Evolutionary conservation across 2,888 invertebrate species (phyloP), one percentile per base, ranked within the genome.

Genomic region (Xestia rhomboidea): DNA sequence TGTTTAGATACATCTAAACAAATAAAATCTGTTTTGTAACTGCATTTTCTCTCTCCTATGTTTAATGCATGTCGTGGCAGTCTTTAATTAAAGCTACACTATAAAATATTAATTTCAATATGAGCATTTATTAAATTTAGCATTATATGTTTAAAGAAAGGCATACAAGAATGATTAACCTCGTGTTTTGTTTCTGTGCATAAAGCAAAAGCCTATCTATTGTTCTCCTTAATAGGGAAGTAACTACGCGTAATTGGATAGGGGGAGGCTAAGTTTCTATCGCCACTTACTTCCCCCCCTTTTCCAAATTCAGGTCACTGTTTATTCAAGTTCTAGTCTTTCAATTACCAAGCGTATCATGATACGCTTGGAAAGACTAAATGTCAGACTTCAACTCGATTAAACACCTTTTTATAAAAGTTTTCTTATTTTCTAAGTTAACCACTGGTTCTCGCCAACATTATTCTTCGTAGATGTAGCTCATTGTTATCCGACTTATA

Each of bases 401-500:
- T 8, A 21, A 2, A 15, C 21, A 24, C 8, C 6, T 27, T 27
- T 27, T 71, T 30, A 11, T 24, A 44, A 60, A 77, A 44, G 41
- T 79, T 34, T 63, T 21, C 51, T 41, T 41, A 66, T 57, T 73
- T 41, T 6, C 34, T 24, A 24, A 13, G 49, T 24, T 60, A 24
- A n/a, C 49, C 24, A 49, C 41, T 27, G 51, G 27, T 21, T 51
- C 34, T 1, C 30, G 6, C 13, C 27, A 18, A 30, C 41, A 49
- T 49, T 30, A 7, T 24, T 38, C 21, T n/a, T 57, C 2, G 24
- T 73, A 60, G 38, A n/a, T 30, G 27, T 13, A 38, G 21, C 41
- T 57, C 24, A 46, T 73, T 44, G 51, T 44, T 1, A 41, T 66
- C 24, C 34, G 24, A 51, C 24, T 69, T 79, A 27, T 54, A 38